Base-by-base conservation (phyloP, 2,113 vertebrate species). In the Bubo blakistoni region DNA sequence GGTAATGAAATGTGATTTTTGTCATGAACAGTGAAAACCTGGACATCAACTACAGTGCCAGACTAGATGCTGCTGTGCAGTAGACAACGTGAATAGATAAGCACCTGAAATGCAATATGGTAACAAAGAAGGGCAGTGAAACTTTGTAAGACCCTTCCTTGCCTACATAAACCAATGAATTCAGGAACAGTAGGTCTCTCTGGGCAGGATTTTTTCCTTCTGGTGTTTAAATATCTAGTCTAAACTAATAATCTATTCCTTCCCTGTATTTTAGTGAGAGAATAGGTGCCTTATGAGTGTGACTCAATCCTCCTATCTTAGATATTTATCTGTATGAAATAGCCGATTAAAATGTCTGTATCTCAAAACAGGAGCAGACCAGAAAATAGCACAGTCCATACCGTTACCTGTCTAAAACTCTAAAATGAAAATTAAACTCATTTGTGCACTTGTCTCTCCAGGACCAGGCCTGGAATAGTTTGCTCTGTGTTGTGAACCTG, bases 1-100 rank as follows among this genome's bases (percentile, higher is more conserved):
- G 38, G 2, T 93, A 81, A 92, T 88, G 67, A 86, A 93, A 90
- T 62, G 20, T 80, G 90, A 82, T 90, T 91, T 94, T 94, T 96
- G 85, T 87, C 70, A 70, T 90, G 78, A 91, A 9, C 42, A 90
- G 49, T 30, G 55, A 85, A 93, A 94, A 85, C 36, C 46, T 93
- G 87, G 78, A 38, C 74, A 58, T 88, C 44, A 65, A 4, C 81
- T 69, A 11, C 24, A 66, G 32, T 83, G 49, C 58, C 81, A 82
- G 58, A 85, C 77, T 72, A 58, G 66, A 76, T 79, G 61, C 15
- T 87, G 55, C 63, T 84, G 70, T 73, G 17, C 47, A 61, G 19
- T 13, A 69, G 44, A 42, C 15, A 62, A 36, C 0, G 1, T 10
- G 42, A 92, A 79, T 9, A 62, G 85, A 91, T 32, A 70, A 80